Evolutionary conservation across 2,888 invertebrate genomes (phyloP), one percentile per base, ranked within the genome.

Genomic region (Athalia cordata): DNA sequence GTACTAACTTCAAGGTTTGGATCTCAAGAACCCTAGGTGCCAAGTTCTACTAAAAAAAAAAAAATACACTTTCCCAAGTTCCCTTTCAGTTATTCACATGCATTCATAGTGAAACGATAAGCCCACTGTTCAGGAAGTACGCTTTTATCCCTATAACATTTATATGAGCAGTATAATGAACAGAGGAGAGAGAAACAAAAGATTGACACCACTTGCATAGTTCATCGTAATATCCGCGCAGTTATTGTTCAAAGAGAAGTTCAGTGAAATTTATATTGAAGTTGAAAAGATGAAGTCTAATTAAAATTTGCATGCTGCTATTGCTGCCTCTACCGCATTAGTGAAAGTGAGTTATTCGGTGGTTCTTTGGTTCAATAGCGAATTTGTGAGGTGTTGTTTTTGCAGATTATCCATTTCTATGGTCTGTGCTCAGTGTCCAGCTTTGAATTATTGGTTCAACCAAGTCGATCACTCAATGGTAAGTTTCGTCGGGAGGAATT

Each of bases 291-390:
- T n/a, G 0, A 13, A 57, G 43, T n/a, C 5, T 72, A 29, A 13
- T 7, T 4, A 47, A 15, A 72, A 72, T 45, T 62, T 50, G 47
- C 74, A 62, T 50, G 74, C 9, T 75, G 62, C 43, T 59, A 29
- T 29, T 29, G 29, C 29, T 29, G 29, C 29, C 29, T 29, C 29
- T 29, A 29, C 29, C 29, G 47, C 49, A 52, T 13, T 75, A 64
- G 75, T 75, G 75, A 75, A 57, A 75, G 75, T 75, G 75, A 75
- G 61, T 75, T 72, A 57, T 72, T 72, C 59, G 49, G 75, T 75
- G 75, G 61, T 75, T 75, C 64, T 61, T 29, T 75, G n/a, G 75
- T 75, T 75, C 75, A 50, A 52, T 75, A 50, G 64, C 50, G 15
- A 75, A 11, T 62, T 75, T 47, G 75, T 75, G 75, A 75, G 75